Evolutionary conservation across 2,797 vertebrate genomes (phyloP).

Genomic region (Hyperoplus lanceolatus): DNA sequence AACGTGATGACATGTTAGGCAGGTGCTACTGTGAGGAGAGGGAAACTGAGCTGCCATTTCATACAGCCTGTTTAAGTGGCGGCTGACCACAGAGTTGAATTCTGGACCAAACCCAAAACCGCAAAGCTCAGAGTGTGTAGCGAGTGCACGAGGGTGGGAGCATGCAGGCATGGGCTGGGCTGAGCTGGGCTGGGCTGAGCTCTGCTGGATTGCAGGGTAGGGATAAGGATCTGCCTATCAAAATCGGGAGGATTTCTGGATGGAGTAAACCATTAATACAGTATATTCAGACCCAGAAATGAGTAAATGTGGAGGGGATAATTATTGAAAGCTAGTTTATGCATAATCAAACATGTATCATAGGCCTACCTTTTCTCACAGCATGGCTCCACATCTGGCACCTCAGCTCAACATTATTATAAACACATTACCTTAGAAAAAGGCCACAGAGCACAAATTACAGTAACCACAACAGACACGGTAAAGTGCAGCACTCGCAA

Average conservation of each 20-base stretch:
- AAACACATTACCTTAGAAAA: constrained; percentile 30
- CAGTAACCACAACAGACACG: constrained; percentile 44
- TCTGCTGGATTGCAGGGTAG: constrained; percentile 27
- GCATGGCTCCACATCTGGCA: constrained; percentile 36
- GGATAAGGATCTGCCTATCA: constrained; percentile 35
- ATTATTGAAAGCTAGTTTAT: neutral
- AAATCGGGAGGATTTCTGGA: constrained; percentile 36
- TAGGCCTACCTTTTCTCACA: neutral
- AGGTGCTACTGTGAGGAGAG: constrained; percentile 64
- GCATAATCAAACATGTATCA: neutral
- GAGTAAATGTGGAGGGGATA: neutral
- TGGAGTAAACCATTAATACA: constrained; percentile 14
- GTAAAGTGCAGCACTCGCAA: constrained; percentile 44
- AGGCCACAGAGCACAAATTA: constrained; percentile 37
- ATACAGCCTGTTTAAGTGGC: constrained; percentile 53
- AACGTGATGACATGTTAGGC: constrained; percentile 65
- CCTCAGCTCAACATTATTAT: constrained; percentile 42
- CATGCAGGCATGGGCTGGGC: constrained; percentile 19
- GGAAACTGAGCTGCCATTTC: constrained; percentile 64
- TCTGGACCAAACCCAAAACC: constrained; percentile 76
- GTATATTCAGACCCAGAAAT: constrained; percentile 27
- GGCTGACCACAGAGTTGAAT: constrained; percentile 71
- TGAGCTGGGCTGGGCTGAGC: constrained; percentile 37
- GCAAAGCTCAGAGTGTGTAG: constrained; percentile 57
- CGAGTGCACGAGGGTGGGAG: constrained; percentile 38